These are phyloP conservation scores for Sebastes matsubarae DNA, from an alignment of 2,797 vertebrate genomes.

Conservation along the genomic window DNA sequence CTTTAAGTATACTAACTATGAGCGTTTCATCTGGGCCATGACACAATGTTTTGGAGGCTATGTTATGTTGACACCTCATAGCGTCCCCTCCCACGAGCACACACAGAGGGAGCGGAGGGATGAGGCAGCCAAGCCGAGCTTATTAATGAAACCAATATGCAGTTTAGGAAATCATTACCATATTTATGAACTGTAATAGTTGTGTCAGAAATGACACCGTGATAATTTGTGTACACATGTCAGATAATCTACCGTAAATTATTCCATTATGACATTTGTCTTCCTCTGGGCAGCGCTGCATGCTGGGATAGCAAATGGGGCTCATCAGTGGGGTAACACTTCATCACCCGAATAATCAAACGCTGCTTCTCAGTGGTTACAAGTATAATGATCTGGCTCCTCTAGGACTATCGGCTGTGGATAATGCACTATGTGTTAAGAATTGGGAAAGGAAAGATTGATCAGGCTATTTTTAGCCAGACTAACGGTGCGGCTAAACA, in stretches of 20 bases:
- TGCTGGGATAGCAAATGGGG: slow-evolving; percentile 39
- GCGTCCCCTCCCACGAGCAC: background rate
- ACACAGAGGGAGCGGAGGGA: background rate
- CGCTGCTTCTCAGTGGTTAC: slow-evolving; percentile 9
- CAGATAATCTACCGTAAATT: slow-evolving; percentile 32
- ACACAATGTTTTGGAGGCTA: slow-evolving; percentile 27
- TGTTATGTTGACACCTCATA: slow-evolving; percentile 17
- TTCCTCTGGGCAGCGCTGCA: slow-evolving; percentile 33
- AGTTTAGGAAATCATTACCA: slow-evolving; percentile 35
- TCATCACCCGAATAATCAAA: slow-evolving; percentile 49
- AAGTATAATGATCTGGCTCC: slow-evolving; percentile 21
- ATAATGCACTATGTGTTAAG: background rate
- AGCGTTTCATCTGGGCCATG: slow-evolving; percentile 19
- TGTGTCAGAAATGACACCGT: slow-evolving; percentile 23
- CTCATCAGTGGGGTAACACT: slow-evolving; percentile 35
- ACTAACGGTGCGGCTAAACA: background rate
- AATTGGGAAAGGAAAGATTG: background rate
- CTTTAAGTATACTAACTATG: background rate
- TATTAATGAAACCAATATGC: slow-evolving; percentile 31
- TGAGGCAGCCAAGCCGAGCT: slow-evolving; percentile 17
- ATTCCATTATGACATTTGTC: slow-evolving; percentile 31
- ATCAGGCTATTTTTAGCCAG: background rate
- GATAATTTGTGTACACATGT: slow-evolving; percentile 28
- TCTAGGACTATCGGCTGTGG: slow-evolving; percentile 25
- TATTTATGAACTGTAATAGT: slow-evolving; percentile 26